Base-by-base conservation (phyloP, 1,140 invertebrate genomes). In the Limonius californicus region DNA sequence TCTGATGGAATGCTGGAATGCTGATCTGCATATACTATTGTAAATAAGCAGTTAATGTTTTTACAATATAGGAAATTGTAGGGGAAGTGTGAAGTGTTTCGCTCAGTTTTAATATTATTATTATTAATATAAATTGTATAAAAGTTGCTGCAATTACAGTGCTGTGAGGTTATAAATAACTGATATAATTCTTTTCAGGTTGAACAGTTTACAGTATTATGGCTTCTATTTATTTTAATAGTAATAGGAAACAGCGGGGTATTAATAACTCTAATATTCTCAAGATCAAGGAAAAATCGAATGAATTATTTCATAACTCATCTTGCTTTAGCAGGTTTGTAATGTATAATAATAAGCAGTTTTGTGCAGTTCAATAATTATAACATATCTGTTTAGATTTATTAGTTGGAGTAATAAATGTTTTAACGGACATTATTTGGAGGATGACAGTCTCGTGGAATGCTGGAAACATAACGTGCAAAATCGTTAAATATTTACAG, bases 221-320 rank as follows among this genome's bases (percentile, higher is more conserved):
- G 91, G 87, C 80, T 95, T 30, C 82, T 97, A 1, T 91, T 97
- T 71, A 83, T 87, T 9, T 81, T 92, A 19, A 97, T 97, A 59
- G 90, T 97, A 7, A 82, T 90, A 21, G 91, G 94, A 3, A 98
- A 97, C 77, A 84, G 85, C 15, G 87, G 91, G 0, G 94, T 98
- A 0, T 81, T 98, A 16, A 84, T 87, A 0, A 91, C 92, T 8
- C 82, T 97, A 45, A 78, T 89, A 21, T 81, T 92, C 54, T 91
- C 90, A 59, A 94, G 94, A 75, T 84, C 87, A 20, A 82, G 93
- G 69, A 96, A 95, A 76, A 94, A 93, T 15, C 80, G 94, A 12
- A 97, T 97, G 92, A 95, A 96, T 73, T 97, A 94, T 80, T 97
- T 97, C 79, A 97, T 98, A 66, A 94, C 92, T 80, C 94, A 97